Evolutionary conservation across 2,113 vertebrate genomes (phyloP).

Genomic region (Oncorhynchus gorbuscha): DNA sequence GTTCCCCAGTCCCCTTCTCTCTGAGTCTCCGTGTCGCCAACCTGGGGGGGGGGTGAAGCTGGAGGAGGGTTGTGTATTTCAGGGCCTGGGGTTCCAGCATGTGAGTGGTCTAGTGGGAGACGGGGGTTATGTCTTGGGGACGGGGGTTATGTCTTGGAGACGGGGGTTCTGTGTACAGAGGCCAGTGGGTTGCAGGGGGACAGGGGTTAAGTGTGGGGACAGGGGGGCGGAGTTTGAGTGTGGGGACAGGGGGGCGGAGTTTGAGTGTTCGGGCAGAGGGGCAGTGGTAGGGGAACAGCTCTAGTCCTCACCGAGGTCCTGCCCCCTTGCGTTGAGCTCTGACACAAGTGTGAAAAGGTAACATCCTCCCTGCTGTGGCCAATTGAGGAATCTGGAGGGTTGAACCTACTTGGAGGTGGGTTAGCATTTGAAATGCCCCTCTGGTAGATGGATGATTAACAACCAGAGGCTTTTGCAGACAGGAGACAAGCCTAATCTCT

Average conservation of each 20-base stretch:
- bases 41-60: background rate
- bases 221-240: constrained; percentile 22
- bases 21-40: background rate
- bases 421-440: constrained; percentile 66
- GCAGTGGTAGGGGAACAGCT: constrained; percentile 47
- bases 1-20: background rate
- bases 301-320: constrained; percentile 10
- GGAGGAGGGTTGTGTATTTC: background rate
- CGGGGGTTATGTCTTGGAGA: background rate
- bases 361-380: constrained; percentile 43
- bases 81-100: background rate
- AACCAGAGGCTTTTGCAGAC: constrained; percentile 36
- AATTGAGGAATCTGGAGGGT: too few relatives aligned
- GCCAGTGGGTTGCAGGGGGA: constrained; percentile 32
- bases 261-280: too few relatives aligned
- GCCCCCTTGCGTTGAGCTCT: constrained; percentile 27
- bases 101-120: background rate
- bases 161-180: background rate
- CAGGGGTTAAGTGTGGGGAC: background rate
- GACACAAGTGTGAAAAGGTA: constrained; percentile 61
- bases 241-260: too few relatives aligned
- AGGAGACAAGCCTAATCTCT: constrained; percentile 31
- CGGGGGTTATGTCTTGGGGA: background rate
- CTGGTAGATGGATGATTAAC: constrained; percentile 72
- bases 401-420: constrained; percentile 45